Conservation (phyloP, 2,797 vertebrate species). For the Cyclura pinguis region DNA sequence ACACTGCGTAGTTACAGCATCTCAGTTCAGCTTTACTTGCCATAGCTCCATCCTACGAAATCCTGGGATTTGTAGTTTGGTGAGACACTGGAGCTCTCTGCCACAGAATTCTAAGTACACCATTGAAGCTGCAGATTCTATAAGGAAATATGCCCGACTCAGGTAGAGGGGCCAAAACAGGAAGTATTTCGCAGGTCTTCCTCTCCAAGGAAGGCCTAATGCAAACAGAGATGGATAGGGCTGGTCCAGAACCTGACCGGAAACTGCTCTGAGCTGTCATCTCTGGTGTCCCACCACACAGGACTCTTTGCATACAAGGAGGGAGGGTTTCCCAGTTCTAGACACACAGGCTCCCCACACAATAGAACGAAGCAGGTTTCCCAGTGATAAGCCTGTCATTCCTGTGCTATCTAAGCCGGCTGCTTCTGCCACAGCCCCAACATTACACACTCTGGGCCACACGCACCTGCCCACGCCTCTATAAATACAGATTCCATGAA, state of each 20-base stretch:
- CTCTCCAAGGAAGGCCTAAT: not conserved
- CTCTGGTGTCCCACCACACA: not conserved
- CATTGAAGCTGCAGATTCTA: too few species aligned
- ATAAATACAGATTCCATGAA: constrained; percentile 20
- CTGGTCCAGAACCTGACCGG: not conserved
- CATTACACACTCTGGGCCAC: not conserved
- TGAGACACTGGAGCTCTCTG: too few species aligned
- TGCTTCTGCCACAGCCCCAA: not conserved
- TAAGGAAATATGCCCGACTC: not conserved
- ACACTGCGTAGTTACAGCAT: too few species aligned
- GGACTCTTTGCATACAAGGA: not conserved
- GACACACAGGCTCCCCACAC: not conserved
- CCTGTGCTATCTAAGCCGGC: not conserved
- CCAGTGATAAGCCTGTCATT: not conserved
- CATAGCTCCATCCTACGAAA: too few species aligned
- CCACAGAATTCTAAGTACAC: too few species aligned
- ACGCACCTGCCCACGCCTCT: not conserved
- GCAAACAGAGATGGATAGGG: not conserved
- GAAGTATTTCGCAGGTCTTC: not conserved
- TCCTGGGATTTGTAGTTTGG: too few species aligned
- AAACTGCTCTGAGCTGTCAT: too few species aligned
- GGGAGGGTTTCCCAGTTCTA: too few species aligned
- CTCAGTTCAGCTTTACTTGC: too few species aligned
- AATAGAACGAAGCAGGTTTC: not conserved
- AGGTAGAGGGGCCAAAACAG: not conserved